These are phyloP conservation scores for Muscicapa comitata DNA, from an alignment of 2,797 vertebrate genomes.

Conservation along the genomic window DNA sequence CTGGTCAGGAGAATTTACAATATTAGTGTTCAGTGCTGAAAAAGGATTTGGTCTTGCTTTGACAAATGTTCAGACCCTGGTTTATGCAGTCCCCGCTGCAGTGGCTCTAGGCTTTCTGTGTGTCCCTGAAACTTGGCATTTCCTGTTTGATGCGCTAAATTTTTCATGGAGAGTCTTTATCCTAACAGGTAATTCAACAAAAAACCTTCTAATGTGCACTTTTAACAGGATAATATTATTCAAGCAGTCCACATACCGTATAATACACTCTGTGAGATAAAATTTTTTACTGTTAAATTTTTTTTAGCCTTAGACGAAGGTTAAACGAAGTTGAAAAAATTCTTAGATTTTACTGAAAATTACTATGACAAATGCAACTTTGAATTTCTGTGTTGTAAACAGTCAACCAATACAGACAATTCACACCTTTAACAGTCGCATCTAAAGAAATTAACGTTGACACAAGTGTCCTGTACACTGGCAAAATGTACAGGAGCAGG, in stretches of 20 bases:
- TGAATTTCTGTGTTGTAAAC: not conserved
- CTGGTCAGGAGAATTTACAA: not conserved
- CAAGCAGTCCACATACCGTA: not conserved
- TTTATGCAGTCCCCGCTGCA: not conserved
- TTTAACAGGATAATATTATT: not conserved
- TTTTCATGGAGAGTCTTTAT: not conserved
- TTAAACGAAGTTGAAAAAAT: not conserved
- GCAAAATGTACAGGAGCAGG: not conserved
- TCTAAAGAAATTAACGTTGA: not conserved
- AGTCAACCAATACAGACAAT: not conserved
- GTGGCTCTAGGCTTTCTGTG: not conserved
- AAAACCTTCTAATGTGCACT: not conserved
- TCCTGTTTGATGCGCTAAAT: not conserved
- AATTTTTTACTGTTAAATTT: not conserved
- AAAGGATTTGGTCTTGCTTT: not conserved
- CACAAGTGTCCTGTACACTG: not conserved
- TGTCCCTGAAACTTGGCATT: not conserved
- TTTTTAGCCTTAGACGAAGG: not conserved
- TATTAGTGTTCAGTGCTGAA: not conserved
- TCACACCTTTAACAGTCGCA: not conserved
- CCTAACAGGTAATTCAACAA: not conserved
- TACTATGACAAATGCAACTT: not conserved
- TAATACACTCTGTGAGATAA: not conserved
- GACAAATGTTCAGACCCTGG: not conserved
- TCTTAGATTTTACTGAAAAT: not conserved